Conservation (phyloP, 2,113 vertebrate species). For the Sphyrna mokarran region DNA sequence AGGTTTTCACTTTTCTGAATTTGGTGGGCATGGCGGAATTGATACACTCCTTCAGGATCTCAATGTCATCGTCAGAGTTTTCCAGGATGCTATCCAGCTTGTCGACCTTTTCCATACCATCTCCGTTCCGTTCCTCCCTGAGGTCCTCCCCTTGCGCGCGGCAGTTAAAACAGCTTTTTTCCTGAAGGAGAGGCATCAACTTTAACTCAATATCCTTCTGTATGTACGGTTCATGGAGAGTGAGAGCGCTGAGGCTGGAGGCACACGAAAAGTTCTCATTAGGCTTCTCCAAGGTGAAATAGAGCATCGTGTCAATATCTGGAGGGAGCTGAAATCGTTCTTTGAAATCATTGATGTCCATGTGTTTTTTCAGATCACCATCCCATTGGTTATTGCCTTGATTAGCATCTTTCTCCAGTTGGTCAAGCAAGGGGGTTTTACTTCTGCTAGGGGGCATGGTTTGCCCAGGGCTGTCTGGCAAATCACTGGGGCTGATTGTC, state of each 20-base stretch:
- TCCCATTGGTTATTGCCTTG: conserved; percentile 85
- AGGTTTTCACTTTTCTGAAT: conserved; percentile 77
- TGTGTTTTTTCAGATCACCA: conserved; percentile 81
- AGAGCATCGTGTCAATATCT: conserved; percentile 88
- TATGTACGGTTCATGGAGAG: conserved; percentile 87
- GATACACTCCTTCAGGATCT: conserved; percentile 90
- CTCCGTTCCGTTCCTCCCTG: conserved; percentile 53
- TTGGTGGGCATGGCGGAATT: conserved; percentile 87
- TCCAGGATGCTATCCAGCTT: conserved; percentile 50
- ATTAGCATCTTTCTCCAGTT: conserved; percentile 59
- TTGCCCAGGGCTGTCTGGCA: conserved; percentile 93
- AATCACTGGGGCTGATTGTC: conserved; percentile 89
- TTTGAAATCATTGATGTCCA: conserved; percentile 91
- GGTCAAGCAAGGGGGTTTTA: conserved; percentile 83
- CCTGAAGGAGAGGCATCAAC: conserved; percentile 75
- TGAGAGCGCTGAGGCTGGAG: conserved; percentile 89
- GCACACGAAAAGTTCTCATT: conserved; percentile 96
- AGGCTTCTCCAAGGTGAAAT: conserved; percentile 94
- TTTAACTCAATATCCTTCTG: conserved; percentile 95
- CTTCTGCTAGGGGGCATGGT: conserved; percentile 96
- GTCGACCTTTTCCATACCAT: conserved; percentile 48
- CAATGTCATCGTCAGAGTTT: conserved; percentile 77
- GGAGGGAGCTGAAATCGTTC: conserved; percentile 84
- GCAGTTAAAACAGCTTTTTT: conserved; percentile 60
- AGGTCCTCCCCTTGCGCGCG: conserved; percentile 56